These are phyloP conservation scores for Craniophora ligustri DNA, from an alignment of 2,888 invertebrate species.

Conservation along the genomic window DNA sequence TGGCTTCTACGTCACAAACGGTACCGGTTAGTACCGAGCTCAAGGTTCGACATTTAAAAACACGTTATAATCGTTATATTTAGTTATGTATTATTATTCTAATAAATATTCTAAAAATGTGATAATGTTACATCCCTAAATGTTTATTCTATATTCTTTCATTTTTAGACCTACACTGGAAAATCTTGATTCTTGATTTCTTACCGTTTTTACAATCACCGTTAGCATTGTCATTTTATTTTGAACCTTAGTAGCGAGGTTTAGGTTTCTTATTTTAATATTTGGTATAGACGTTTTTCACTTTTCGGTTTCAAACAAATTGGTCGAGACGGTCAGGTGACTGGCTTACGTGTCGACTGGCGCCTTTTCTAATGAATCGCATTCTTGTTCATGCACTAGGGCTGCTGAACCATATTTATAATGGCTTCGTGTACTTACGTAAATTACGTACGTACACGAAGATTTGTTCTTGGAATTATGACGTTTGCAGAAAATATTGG, in stretches of 20 bases:
- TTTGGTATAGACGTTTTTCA: conserved; percentile 7
- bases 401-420: conserved; percentile 21
- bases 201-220: conserved; percentile 12
- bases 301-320: conserved; percentile 48
- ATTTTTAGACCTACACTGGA: conserved; percentile 63
- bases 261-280: conserved; percentile 23
- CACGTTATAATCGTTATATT: no score
- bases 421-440: background rate
- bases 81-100: background rate
- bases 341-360: conserved; percentile 75
- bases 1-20: conserved; percentile 53
- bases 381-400: conserved; percentile 67
- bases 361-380: conserved; percentile 80
- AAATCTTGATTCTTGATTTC: conserved; percentile 60
- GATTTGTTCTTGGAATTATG: background rate
- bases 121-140: conserved; percentile 20
- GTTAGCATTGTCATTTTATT: conserved; percentile 3
- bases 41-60: conserved; percentile 48
- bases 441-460: background rate
- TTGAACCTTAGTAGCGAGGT: conserved; percentile 4
- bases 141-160: conserved; percentile 50
- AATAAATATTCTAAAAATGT: conserved; percentile 14
- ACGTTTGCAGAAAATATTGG: background rate
- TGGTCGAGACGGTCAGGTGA: conserved; percentile 74
- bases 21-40: conserved; percentile 36